A percentile compares a stretch with the other conserved stretches of the same genome.
Conservation (phyloP, 2,797 vertebrate genomes). For the Pempheris klunzingeri region DNA sequence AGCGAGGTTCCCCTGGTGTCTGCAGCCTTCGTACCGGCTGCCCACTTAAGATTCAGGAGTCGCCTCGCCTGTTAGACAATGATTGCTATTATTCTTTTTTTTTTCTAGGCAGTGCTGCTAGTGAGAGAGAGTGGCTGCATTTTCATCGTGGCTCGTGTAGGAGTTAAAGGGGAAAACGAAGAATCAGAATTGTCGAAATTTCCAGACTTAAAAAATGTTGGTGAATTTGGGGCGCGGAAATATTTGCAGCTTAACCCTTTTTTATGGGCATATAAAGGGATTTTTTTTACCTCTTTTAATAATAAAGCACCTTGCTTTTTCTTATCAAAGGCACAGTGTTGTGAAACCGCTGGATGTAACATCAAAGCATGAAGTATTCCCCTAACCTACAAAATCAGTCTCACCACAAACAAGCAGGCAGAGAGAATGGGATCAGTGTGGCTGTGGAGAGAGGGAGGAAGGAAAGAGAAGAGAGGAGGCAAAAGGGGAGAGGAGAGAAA, state of each 20-base stretch:
- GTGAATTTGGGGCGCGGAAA: not conserved
- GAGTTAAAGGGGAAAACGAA: not conserved
- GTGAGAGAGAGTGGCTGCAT: slow-evolving; percentile 12
- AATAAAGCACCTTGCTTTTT: slow-evolving; percentile 50
- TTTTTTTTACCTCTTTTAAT: slow-evolving; percentile 60
- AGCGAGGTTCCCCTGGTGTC: slow-evolving; percentile 24
- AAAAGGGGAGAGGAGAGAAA: slow-evolving; percentile 21
- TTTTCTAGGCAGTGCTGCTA: not conserved
- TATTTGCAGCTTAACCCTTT: slow-evolving; percentile 27
- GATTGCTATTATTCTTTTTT: slow-evolving; percentile 49
- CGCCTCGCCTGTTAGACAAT: slow-evolving; percentile 53
- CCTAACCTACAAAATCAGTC: slow-evolving; percentile 58
- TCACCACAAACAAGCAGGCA: slow-evolving; percentile 64
- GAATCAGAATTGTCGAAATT: slow-evolving; percentile 21
- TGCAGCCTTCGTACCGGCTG: slow-evolving; percentile 41
- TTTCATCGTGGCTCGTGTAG: slow-evolving; percentile 13
- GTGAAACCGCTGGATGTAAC: slow-evolving; percentile 62
- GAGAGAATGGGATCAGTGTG: slow-evolving; percentile 70
- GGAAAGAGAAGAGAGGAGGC: slow-evolving; percentile 7
- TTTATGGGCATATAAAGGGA: slow-evolving; percentile 19
- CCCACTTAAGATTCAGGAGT: slow-evolving; percentile 58
- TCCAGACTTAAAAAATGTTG: slow-evolving; percentile 1
- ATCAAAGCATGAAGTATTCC: slow-evolving; percentile 70
- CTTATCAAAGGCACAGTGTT: slow-evolving; percentile 43
- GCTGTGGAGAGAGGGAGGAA: slow-evolving; percentile 31